A percentile compares a stretch with the other conserved stretches of the same genome.
These are phyloP conservation scores for Cossypha caffra DNA, from an alignment of 2,797 vertebrate species.

Conservation along the genomic window DNA sequence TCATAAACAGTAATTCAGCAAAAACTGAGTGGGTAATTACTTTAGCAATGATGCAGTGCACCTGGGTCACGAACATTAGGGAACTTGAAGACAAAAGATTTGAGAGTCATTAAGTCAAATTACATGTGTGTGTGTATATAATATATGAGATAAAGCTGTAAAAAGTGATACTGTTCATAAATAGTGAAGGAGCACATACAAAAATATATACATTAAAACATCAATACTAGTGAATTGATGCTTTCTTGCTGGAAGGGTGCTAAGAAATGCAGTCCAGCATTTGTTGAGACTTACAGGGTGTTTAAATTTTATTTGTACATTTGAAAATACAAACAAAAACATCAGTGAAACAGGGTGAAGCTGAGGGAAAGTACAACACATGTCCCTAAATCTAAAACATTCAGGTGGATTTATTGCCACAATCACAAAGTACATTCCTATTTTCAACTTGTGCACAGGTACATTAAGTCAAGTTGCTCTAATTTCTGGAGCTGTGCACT, in stretches of 20 bases:
- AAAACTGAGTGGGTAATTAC: not conserved
- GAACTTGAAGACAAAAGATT: not conserved
- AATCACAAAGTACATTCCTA: not conserved
- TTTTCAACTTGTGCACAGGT: not conserved
- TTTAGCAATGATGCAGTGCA: not conserved
- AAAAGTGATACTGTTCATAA: not conserved
- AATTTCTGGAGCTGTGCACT: not conserved
- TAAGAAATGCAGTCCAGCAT: not conserved
- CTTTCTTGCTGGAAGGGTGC: not conserved
- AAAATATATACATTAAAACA: not conserved
- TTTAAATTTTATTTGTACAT: constrained; percentile 27
- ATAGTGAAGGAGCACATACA: not conserved
- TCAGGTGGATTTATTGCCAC: not conserved
- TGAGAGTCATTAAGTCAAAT: not conserved
- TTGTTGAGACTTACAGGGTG: not conserved
- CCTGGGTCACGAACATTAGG: not conserved
- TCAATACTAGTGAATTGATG: not conserved
- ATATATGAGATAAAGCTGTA: not conserved
- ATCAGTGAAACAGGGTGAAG: not conserved
- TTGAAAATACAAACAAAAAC: constrained; percentile 15
- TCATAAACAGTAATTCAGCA: not conserved
- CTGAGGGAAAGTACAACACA: not conserved
- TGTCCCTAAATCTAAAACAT: not conserved
- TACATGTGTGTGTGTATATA: not conserved
- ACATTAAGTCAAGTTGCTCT: not conserved